Evolutionary conservation across 2,888 invertebrate genomes (phyloP).

Genomic region (Malachius bipustulatus): DNA sequence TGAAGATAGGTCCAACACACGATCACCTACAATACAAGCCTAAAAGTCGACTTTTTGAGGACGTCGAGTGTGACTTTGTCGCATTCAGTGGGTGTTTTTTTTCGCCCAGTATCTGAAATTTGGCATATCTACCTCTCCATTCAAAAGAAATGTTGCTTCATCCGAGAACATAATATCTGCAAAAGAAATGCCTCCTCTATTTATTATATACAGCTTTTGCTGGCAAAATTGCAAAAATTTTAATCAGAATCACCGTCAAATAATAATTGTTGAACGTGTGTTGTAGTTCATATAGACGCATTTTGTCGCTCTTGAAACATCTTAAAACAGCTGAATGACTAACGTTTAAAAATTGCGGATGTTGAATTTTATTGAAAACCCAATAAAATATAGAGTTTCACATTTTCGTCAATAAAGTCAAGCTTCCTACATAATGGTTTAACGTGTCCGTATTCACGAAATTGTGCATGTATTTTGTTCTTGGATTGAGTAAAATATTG

Average conservation of each 20-base stretch:
- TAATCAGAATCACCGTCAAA: not conserved
- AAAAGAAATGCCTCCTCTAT: not conserved
- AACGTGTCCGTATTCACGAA: not conserved
- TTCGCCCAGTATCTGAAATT: conserved; percentile 1
- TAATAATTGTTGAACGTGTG: no score
- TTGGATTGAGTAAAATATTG: no score
- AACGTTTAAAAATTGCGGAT: not conserved
- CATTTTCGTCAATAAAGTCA: not conserved
- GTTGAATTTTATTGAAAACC: conserved; percentile 1
- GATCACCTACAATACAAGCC: conserved; percentile 1
- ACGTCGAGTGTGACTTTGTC: not conserved
- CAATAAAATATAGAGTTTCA: conserved; percentile 1
- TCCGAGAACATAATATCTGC: not conserved
- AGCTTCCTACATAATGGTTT: conserved; percentile 3
- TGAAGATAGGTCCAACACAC: conserved; percentile 1
- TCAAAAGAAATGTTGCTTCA: conserved; percentile 1
- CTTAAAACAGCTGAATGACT: conserved; percentile 1
- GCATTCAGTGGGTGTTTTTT: not conserved
- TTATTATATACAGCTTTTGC: not conserved
- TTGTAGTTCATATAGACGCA: conserved; percentile 1
- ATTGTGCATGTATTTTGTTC: conserved; percentile 3
- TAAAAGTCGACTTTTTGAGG: not conserved
- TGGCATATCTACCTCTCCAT: not conserved
- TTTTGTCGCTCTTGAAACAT: not conserved
- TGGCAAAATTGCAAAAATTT: not conserved